Evolutionary conservation across 2,888 invertebrate species (phyloP), one percentile per base, ranked within the genome.

Genomic region (Dolichopus griseipennis): DNA sequence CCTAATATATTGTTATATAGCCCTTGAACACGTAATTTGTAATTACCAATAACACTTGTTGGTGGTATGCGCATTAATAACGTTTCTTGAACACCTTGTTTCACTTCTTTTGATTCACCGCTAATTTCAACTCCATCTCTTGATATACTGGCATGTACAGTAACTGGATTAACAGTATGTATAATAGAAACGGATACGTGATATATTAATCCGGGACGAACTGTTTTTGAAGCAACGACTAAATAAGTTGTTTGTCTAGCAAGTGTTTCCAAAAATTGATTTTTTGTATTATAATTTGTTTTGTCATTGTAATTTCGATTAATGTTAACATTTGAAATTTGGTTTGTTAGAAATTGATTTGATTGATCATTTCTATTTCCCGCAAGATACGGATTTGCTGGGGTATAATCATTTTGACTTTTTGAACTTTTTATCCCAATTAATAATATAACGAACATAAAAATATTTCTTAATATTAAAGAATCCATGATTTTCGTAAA

Each of bases 161-260:
- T 91, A 78, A 97, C 88, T 43, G 92, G 91, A 70, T 90, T 84
- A 67, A 88, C 88, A 9, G 92, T 88, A 76, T 89, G 86, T 41
- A 96, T 83, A 52, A 97, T 89, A 68, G 91, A 91, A 0, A 93
- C 95, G 0, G 91, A 90, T 8, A 96, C 89, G 75, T 93, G 89
- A 79, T 95, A 95, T 68, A 96, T 88, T 76, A 95, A 92, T 0
- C 93, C 93, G 0, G 97, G 97, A 6, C 96, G 86, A 15, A 97
- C 91, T 86, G 93, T 90, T 73, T 88, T 88, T 5, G 96, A 95
- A 0, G 96, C 93, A 37, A 97, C 91, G 71, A 97, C 88, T 77
- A 97, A 94, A 80, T 96, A 97, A 10, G 93, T 93, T 1, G 81
- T 80, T 65, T 81, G 79, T 15, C 73, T 75, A 20, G 74, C 67